Conservation (phyloP, 2,797 vertebrate genomes). For the Diplodus puntazzo region DNA sequence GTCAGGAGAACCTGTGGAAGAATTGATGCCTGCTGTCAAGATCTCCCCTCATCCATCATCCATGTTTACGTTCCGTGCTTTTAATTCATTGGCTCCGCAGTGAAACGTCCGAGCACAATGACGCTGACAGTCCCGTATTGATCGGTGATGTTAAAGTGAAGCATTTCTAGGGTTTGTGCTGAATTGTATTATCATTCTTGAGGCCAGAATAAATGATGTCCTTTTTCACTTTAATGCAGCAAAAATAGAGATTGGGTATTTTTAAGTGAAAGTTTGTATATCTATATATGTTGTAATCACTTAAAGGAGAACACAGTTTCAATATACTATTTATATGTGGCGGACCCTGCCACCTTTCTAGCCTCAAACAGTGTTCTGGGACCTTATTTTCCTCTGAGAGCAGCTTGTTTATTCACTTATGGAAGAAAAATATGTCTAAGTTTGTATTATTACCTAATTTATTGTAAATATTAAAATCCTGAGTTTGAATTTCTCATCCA, state of each 20-base stretch:
- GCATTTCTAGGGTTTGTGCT: neutral
- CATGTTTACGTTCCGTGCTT: neutral
- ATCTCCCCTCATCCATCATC: neutral
- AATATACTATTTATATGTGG: too few species aligned
- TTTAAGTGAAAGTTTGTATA: neutral
- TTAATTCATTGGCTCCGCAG: neutral
- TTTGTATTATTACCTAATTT: too few species aligned
- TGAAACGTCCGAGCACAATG: conserved; percentile 4
- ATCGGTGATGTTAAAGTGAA: conserved; percentile 1
- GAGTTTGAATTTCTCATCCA: too few species aligned
- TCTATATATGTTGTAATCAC: neutral
- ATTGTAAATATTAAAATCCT: too few species aligned
- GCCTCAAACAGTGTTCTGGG: too few species aligned
- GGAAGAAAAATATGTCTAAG: too few species aligned
- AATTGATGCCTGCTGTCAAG: conserved; percentile 13
- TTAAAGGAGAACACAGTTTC: neutral
- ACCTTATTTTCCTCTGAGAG: too few species aligned
- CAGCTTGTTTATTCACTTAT: too few species aligned
- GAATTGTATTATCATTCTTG: neutral
- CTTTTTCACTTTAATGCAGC: neutral
- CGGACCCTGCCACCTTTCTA: too few species aligned
- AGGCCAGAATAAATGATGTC: neutral
- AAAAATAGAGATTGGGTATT: neutral
- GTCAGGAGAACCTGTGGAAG: conserved; percentile 17
- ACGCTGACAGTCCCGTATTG: conserved; percentile 2